phyloP scores from a whole-genome alignment of 2,113 vertebrate genomes.

The Cyprinodon tularosa region DNA sequence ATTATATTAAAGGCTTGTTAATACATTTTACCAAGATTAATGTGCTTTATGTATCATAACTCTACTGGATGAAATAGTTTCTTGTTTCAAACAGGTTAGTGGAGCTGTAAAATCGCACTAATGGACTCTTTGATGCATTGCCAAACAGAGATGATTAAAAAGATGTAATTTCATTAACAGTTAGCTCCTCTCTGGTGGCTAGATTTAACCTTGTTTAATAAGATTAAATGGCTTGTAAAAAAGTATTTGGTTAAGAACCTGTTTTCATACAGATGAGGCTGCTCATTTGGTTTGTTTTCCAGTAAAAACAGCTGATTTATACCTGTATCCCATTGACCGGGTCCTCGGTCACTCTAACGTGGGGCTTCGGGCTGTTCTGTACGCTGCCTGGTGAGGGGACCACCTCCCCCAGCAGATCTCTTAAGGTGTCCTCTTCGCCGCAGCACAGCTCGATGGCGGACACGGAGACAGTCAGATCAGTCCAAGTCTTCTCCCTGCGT shows the following conservation, averaged over 20 bases:
- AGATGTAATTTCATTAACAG: not conserved
- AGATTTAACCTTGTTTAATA: constrained; percentile 8
- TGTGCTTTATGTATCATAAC: not conserved
- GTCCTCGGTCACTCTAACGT: constrained; percentile 91
- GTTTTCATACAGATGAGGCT: not conserved
- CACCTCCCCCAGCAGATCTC: constrained; percentile 91
- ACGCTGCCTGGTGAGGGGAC: constrained; percentile 82
- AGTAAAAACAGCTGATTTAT: constrained; percentile 20
- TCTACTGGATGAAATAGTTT: not conserved
- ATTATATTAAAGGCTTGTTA: not conserved
- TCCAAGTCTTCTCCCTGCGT: constrained; percentile 93
- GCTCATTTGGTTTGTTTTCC: not conserved
- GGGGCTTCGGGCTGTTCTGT: constrained; percentile 89
- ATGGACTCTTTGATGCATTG: not conserved
- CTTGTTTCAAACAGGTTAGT: not conserved
- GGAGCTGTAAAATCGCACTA: not conserved
- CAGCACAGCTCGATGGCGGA: constrained; percentile 96
- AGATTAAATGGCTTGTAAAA: constrained; percentile 3
- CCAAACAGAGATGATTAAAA: not conserved
- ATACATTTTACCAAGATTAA: not conserved
- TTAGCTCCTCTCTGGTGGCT: constrained; percentile 2
- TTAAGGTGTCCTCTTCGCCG: constrained; percentile 92
- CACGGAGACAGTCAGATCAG: constrained; percentile 92
- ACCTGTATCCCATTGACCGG: constrained; percentile 94
- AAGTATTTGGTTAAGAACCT: not conserved